Percentiles rank a stretch among this genome's conserved stretches.
These are phyloP conservation scores for Amblyornis subalaris DNA, from an alignment of 2,113 vertebrate genomes.

Conservation along the genomic window DNA sequence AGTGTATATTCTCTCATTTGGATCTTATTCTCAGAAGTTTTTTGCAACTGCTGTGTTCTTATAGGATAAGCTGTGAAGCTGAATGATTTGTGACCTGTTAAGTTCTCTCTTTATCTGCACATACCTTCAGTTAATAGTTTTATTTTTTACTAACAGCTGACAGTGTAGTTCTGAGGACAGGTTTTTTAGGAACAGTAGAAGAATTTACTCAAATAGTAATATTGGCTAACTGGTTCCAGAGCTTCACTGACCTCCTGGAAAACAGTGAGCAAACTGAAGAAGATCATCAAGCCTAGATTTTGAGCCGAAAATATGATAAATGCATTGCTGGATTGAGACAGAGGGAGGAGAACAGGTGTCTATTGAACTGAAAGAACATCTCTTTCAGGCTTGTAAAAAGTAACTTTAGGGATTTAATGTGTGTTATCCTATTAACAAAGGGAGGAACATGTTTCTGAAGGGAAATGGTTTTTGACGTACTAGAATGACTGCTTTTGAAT, in stretches of 20 bases:
- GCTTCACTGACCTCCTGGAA: neutral
- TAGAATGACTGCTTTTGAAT: neutral
- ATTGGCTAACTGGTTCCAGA: neutral
- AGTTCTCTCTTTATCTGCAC: neutral
- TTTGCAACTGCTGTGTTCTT: neutral
- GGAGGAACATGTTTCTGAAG: neutral
- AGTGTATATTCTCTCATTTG: neutral
- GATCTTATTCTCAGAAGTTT: neutral
- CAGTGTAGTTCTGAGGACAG: neutral
- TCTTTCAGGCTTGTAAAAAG: neutral
- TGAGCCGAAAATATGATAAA: neutral
- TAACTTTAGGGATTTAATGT: neutral
- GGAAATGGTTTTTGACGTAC: neutral
- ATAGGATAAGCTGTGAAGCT: neutral
- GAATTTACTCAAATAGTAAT: neutral
- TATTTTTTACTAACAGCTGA: neutral
- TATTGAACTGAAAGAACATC: neutral
- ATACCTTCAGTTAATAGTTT: neutral
- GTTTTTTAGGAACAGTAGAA: neutral
- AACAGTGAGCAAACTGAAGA: neutral
- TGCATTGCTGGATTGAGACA: neutral
- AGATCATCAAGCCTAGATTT: neutral
- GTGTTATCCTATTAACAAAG: neutral
- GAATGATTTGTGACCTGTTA: neutral
- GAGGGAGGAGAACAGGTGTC: neutral